Evolutionary conservation across 1,140 invertebrate species (phyloP), one percentile per base, ranked within the genome.

Genomic region (Diachasmimorpha longicaudata): DNA sequence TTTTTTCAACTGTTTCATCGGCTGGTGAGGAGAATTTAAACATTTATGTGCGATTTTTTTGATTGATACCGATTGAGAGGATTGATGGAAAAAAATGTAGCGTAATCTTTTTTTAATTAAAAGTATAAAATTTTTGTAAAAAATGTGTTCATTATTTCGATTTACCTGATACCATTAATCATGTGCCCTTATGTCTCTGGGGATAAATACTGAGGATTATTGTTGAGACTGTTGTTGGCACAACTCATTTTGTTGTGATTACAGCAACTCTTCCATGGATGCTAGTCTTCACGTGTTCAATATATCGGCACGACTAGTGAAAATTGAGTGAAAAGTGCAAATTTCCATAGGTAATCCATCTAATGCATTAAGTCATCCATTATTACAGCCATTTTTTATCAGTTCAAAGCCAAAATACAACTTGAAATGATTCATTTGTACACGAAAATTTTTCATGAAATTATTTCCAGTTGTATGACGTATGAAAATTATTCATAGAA

Each of bases 211-310:
- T 69, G 42, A 71, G 76, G 72, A 77, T 67, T 13, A 74, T 78
- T 80, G 70, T 76, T 84, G 82, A 85, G 78, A 85, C 80, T 85
- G 85, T 88, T 86, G 85, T 89, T 86, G 86, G 88, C 86, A 89
- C 88, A 89, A 86, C 88, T 89, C 81, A 89, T 89, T 89, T 88
- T 89, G 87, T 89, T 89, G 88, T 89, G 86, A 89, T 89, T 89
- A 87, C 87, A 89, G 88, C 86, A 86, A 42, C 84, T 81, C 85
- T 83, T 66, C 84, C 85, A 85, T 79, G 84, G 87, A 81, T 87
- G 86, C 85, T 68, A 37, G 81, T 86, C 85, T 84, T 85, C 84
- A 82, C 88, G 85, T 87, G 87, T 88, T 85, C 85, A 84, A 87
- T 86, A 85, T 71, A 87, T 88, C 85, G 86, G 86, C 86, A 87